Conservation (phyloP, 2,888 invertebrate species). For the Caradrina kadenii region DNA sequence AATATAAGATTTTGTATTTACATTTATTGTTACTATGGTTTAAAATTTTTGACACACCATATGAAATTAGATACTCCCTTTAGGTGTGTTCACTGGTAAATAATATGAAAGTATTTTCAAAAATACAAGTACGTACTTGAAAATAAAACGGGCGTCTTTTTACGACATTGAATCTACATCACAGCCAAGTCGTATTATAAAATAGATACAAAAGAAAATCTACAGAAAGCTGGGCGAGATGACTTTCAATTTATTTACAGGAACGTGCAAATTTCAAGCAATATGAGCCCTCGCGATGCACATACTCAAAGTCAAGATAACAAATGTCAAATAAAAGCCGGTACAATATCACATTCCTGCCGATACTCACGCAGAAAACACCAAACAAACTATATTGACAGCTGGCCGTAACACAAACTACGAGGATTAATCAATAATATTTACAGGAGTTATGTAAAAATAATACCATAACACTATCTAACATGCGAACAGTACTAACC, state of each 20-base stretch:
- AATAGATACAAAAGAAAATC: neutral
- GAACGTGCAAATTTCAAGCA: constrained; percentile 1
- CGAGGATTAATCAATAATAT: constrained; percentile 38
- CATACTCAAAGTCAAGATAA: neutral
- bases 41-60: neutral
- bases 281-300: neutral
- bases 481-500: constrained; percentile 82
- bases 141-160: neutral
- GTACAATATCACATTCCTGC: constrained; percentile 13
- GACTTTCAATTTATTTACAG: neutral
- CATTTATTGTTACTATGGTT: neutral
- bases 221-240: constrained; percentile 16
- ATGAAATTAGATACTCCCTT: neutral
- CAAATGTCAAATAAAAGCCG: constrained; percentile 53
- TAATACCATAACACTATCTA: constrained; percentile 53
- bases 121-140: neutral
- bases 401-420: constrained; percentile 10
- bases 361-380: constrained; percentile 4
- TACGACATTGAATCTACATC: neutral
- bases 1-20: neutral
- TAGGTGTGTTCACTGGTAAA: neutral
- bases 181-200: neutral
- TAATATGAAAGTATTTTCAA: neutral
- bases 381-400: constrained; percentile 6
- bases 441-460: constrained; percentile 29